A percentile compares a stretch with the other conserved stretches of the same genome.
These are phyloP conservation scores for Bergia puertoricense DNA, from an alignment of 92 coral and sea anemone species.

Conservation along the genomic window DNA sequence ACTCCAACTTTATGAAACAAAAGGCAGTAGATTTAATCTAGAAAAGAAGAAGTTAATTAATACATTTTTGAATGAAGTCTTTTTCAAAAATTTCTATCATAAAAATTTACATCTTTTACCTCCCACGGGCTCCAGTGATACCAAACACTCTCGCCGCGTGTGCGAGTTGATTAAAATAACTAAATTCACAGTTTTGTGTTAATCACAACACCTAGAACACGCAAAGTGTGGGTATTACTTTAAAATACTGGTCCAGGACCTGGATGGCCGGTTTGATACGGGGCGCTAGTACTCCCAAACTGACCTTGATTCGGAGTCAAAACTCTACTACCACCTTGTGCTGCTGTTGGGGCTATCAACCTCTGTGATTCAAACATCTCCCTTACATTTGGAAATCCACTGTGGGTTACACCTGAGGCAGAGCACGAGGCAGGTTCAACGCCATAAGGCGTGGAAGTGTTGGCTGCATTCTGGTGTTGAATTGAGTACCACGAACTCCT, in stretches of 20 bases:
- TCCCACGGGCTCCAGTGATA: not conserved
- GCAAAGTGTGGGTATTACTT: conserved; percentile 24
- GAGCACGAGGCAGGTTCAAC: conserved; percentile 52
- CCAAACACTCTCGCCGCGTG: not conserved
- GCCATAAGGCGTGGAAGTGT: conserved; percentile 46
- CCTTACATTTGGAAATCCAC: conserved; percentile 89
- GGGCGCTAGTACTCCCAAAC: conserved; percentile 78
- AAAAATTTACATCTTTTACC: conserved; percentile 47
- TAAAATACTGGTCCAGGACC: conserved; percentile 47
- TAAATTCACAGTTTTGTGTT: conserved; percentile 36
- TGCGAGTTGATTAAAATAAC: not conserved
- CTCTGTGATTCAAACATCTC: conserved; percentile 99
- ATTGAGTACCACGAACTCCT: conserved; percentile 71
- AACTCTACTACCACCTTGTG: conserved; percentile 51
- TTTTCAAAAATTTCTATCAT: not conserved
- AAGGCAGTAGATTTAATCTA: not conserved
- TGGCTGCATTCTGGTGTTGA: conserved; percentile 42
- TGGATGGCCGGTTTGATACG: conserved; percentile 56
- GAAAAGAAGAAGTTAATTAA: not conserved
- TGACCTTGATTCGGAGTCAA: conserved; percentile 76
- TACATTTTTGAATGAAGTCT: not conserved
- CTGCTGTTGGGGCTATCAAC: conserved; percentile 64
- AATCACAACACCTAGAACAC: conserved; percentile 26
- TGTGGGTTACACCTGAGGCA: conserved; percentile 53
- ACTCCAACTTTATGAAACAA: conserved; percentile 4